Evolutionary conservation across 2,113 vertebrate genomes (phyloP), one percentile per base, ranked within the genome.

Genomic region (Pollachius pollachius): DNA sequence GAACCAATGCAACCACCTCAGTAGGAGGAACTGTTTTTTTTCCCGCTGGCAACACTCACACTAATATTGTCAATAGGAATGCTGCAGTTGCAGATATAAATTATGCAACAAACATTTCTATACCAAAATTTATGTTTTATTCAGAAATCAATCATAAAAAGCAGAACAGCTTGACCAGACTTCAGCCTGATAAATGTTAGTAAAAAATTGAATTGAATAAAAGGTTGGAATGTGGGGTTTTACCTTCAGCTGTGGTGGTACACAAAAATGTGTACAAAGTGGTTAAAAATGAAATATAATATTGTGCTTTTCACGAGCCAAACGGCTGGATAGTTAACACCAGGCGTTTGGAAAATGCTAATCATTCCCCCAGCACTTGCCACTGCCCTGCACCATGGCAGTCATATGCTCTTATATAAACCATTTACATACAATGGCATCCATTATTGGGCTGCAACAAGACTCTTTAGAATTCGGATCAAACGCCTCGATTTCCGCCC

Each of bases 361-460:
- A 94, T 92, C 83, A 87, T 89, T 91, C 85, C 85, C 84, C 81
- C 85, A 61, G 89, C 90, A 87, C 94, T 92, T 90, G 81, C 92
- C 93, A 82, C 92, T 93, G 92, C 94, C 94, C 93, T 94, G 94
- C 94, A 89, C 94, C 93, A 88, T 81, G 89, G 92, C 87, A 90
- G 96, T 97, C 96, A 97, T 96, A 97, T 95, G 95, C 92, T 94
- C 94, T 94, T 95, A 94, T 95, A 95, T 95, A 95, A 95, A 93
- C 90, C 84, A 93, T 94, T 95, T 94, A 83, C 93, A 95, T 95
- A 98, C 96, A 98, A 98, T 94, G 88, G 92, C 30, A 68, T 77
- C 91, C 93, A 94, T 97, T 96, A 94, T 92, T 90, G 74, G 67
- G 90, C 73, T 74, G 85, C 85, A 97, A 98, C 95, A 98, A 97